These are phyloP conservation scores for Drosophila truncata DNA, from an alignment of 1,140 invertebrate species.

Conservation along the genomic window DNA sequence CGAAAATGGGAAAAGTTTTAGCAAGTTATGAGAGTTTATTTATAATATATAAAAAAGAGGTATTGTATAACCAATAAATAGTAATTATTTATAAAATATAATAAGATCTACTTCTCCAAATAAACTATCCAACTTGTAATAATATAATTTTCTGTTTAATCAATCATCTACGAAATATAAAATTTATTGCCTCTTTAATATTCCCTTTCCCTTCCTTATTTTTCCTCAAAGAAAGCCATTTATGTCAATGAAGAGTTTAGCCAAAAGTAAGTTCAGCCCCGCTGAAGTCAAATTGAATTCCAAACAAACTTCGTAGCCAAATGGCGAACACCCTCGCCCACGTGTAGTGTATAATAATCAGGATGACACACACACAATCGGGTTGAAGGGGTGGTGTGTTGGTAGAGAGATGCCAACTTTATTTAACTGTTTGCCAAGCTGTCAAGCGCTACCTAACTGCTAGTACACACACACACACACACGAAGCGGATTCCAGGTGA, in stretches of 20 bases:
- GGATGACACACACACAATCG: conserved; percentile 21
- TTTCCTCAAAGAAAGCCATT: neutral
- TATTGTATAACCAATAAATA: neutral
- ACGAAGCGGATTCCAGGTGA: conserved; percentile 39
- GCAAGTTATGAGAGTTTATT: neutral
- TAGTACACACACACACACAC: conserved; percentile 40
- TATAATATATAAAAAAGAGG: neutral
- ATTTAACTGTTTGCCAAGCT: conserved; percentile 82
- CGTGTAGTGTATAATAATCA: conserved; percentile 52
- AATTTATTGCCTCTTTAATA: too few relatives aligned
- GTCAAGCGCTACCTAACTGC: conserved; percentile 81
- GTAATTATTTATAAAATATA: neutral
- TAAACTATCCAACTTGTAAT: too few relatives aligned
- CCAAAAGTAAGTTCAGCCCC: neutral
- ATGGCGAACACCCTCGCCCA: conserved; percentile 9
- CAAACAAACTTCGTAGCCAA: conserved; percentile 25
- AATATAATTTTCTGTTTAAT: too few relatives aligned
- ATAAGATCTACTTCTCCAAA: too few relatives aligned
- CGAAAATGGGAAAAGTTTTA: neutral
- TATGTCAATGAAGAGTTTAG: conserved; percentile 4
- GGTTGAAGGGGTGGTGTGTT: neutral
- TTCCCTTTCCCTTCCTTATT: neutral
- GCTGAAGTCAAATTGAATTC: conserved; percentile 20
- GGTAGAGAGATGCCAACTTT: conserved; percentile 65
- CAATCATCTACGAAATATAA: too few relatives aligned